Percentiles rank a stretch among this genome's conserved stretches.
Conservation (phyloP, 1,140 invertebrate species). For the Stegodyphus mimosarum region DNA sequence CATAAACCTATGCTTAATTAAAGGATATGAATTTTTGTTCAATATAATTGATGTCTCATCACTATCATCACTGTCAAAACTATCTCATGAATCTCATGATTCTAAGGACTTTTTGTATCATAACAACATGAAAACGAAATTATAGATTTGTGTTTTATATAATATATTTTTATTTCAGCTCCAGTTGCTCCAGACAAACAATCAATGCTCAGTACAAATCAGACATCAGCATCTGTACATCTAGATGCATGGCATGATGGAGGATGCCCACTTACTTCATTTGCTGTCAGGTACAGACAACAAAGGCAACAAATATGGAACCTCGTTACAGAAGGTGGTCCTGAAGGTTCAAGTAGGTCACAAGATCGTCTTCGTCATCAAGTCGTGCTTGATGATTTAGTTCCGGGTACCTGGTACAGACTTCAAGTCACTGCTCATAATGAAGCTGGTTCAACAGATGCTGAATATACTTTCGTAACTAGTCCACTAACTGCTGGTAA, state of each 20-base stretch:
- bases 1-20: no score
- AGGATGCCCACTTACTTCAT: constrained; percentile 81
- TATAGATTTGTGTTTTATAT: background rate
- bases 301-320: constrained; percentile 60
- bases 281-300: constrained; percentile 72
- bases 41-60: no score
- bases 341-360: background rate
- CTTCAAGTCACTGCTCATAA: constrained; percentile 89
- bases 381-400: constrained; percentile 73
- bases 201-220: constrained; percentile 73
- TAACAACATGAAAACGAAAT: background rate
- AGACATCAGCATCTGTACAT: constrained; percentile 78
- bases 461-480: constrained; percentile 82
- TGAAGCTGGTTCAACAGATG: constrained; percentile 87
- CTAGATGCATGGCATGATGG: constrained; percentile 83
- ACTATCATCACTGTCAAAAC: no score
- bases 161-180: constrained; percentile 17
- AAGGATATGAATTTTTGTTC: no score
- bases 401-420: constrained; percentile 85
- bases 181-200: constrained; percentile 63
- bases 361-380: constrained; percentile 48
- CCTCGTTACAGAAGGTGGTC: constrained; percentile 32
- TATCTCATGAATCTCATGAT: no score
- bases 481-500: constrained; percentile 27
- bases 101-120: no score